phyloP scores from a whole-genome alignment of 2,888 invertebrate genomes.

The Darwinula stevensoni region DNA sequence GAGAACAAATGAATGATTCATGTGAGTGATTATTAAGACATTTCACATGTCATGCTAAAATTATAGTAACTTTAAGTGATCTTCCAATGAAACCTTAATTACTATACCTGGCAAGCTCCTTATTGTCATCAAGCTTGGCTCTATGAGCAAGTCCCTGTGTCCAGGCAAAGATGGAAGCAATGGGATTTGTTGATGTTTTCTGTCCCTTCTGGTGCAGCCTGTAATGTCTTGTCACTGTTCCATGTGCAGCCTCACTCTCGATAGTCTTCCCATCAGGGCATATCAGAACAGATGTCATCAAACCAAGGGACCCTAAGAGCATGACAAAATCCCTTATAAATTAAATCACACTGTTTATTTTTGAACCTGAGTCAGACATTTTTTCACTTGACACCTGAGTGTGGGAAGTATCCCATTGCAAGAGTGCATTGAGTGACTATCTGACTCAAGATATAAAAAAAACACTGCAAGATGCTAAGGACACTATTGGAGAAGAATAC shows the following conservation, averaged over 20 bases:
- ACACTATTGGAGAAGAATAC: too few relatives aligned
- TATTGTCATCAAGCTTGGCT: slow-evolving; percentile 45
- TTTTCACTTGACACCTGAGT: too few relatives aligned
- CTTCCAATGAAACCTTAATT: not conserved
- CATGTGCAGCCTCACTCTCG: slow-evolving; percentile 26
- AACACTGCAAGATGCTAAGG: too few relatives aligned
- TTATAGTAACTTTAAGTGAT: not conserved
- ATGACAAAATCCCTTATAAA: too few relatives aligned
- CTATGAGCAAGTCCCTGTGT: slow-evolving; percentile 53
- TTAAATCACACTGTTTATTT: not conserved
- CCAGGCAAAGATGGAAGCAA: slow-evolving; percentile 77
- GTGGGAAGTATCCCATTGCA: too few relatives aligned
- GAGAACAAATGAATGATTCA: slow-evolving; percentile 7
- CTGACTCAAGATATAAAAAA: too few relatives aligned
- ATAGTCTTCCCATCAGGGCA: slow-evolving; percentile 27
- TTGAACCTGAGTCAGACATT: too few relatives aligned
- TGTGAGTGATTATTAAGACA: not conserved
- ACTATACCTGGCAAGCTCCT: slow-evolving; percentile 27
- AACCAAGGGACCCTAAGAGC: slow-evolving; percentile 41
- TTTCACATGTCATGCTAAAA: not conserved
- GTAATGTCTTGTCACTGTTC: slow-evolving; percentile 25
- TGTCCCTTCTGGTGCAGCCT: slow-evolving; percentile 59
- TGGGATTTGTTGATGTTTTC: slow-evolving; percentile 62
- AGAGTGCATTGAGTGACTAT: too few relatives aligned
- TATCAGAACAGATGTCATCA: slow-evolving; percentile 29